Percentiles rank a stretch among this genome's conserved stretches.
Evolutionary conservation across 2,113 vertebrate genomes (phyloP).

Genomic region (Bothrops jararaca): DNA sequence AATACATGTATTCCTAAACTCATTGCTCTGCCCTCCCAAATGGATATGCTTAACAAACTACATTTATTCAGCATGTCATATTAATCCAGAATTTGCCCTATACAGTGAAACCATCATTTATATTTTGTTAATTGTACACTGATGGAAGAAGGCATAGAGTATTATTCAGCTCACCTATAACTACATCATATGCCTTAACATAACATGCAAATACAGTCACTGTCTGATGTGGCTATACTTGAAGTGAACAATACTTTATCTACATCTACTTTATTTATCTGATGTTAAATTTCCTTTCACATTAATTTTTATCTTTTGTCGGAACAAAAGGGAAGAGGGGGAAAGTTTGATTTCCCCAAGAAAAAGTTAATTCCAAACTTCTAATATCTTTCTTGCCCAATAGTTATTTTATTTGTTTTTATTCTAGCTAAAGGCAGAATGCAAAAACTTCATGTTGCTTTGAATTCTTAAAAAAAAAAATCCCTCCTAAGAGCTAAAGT

Average conservation of each 20-base stretch:
- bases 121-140: neutral
- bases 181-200: neutral
- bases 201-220: neutral
- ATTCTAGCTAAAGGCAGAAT: slow-evolving; percentile 6
- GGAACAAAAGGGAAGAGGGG: neutral
- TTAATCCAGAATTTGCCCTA: neutral
- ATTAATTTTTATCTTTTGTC: neutral
- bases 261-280: neutral
- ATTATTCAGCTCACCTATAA: neutral
- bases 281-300: neutral
- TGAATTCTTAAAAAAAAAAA: neutral
- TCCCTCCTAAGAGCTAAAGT: slow-evolving; percentile 16
- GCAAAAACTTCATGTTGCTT: neutral
- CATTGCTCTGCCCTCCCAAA: neutral
- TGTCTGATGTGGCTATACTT: neutral
- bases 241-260: neutral
- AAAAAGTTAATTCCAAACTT: slow-evolving; percentile 18
- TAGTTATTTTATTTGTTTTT: neutral
- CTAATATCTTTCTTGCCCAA: neutral
- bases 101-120: neutral
- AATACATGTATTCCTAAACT: neutral
- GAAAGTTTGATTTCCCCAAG: neutral
- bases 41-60: neutral
- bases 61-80: neutral
- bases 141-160: neutral